Evolutionary conservation across 2,888 invertebrate species (phyloP).

Genomic region (Calameuta idolon): DNA sequence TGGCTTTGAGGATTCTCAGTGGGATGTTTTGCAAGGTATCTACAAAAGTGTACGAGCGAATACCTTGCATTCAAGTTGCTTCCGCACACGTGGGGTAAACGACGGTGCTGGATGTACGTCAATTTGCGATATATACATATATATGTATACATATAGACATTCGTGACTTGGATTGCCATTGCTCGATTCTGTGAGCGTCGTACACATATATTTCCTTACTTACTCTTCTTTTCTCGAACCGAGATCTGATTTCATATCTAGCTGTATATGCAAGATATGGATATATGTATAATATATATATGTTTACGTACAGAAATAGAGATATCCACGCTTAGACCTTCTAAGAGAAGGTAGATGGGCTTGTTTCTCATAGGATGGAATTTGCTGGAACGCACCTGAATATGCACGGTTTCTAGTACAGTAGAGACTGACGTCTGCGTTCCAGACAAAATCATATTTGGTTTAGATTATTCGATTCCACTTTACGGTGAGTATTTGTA

Average conservation of each 20-base stretch:
- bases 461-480: neutral
- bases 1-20: neutral
- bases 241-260: neutral
- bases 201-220: neutral
- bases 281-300: too few species aligned
- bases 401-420: neutral
- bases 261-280: neutral
- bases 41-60: neutral
- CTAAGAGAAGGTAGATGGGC: neutral
- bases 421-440: neutral
- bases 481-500: neutral
- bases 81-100: neutral
- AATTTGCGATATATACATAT: neutral
- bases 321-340: neutral
- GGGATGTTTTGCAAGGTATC: neutral
- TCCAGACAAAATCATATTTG: neutral
- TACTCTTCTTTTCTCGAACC: neutral
- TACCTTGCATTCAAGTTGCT: neutral
- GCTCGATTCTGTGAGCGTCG: neutral
- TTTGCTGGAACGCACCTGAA: neutral
- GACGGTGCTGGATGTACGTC: neutral
- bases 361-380: neutral
- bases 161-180: neutral
- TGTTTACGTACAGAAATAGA: neutral
- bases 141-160: too few species aligned